Conservation (phyloP, 2,888 invertebrate genomes). For the Griposia aprilina region DNA sequence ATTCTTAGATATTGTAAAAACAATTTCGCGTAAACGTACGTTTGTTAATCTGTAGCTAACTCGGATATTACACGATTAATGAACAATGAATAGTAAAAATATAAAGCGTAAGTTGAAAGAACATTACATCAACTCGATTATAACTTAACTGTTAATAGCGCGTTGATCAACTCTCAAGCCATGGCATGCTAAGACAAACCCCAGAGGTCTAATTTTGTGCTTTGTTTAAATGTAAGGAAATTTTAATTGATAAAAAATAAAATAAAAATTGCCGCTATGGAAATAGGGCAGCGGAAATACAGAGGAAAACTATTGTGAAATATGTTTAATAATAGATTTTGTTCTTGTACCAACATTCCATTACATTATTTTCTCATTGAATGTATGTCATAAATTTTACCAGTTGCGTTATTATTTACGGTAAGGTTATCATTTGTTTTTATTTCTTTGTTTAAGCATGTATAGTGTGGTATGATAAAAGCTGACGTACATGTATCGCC, state of each 20-base stretch:
- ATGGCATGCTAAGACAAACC: too few relatives aligned
- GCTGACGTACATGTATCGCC: too few relatives aligned
- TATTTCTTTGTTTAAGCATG: neutral
- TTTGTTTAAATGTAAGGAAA: too few relatives aligned
- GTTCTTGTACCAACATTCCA: constrained; percentile 29
- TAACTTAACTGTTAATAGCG: too few relatives aligned
- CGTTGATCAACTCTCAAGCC: too few relatives aligned
- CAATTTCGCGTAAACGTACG: constrained; percentile 14
- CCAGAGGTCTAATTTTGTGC: too few relatives aligned
- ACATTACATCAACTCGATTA: too few relatives aligned
- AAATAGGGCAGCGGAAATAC: constrained; percentile 27
- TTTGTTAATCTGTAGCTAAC: constrained; percentile 28
- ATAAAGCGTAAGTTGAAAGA: too few relatives aligned
- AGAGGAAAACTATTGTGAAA: constrained; percentile 43
- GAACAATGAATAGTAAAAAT: too few relatives aligned
- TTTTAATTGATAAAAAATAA: too few relatives aligned
- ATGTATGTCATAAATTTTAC: constrained; percentile 24
- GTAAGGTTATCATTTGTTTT: neutral
- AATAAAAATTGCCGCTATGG: too few relatives aligned
- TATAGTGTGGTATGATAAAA: neutral
- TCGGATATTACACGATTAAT: too few relatives aligned
- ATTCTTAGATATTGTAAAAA: constrained; percentile 21
- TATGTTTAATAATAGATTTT: constrained; percentile 51
- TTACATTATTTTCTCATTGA: constrained; percentile 20
- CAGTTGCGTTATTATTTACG: constrained; percentile 5